Base-by-base conservation (phyloP, 2,797 vertebrate species). In the Microcaecilia unicolor region DNA sequence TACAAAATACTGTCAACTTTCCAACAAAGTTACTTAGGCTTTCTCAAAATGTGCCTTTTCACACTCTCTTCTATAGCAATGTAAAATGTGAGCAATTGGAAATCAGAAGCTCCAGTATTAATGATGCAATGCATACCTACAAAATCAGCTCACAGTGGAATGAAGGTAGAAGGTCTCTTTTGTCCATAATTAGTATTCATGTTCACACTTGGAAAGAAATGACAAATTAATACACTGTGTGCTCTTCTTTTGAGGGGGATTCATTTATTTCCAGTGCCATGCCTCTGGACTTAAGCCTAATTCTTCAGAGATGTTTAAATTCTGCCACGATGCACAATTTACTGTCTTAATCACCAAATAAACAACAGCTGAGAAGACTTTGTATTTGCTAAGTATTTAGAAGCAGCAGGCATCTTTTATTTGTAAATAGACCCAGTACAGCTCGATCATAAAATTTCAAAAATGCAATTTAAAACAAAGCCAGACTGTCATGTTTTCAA, bases 311-410 rank as follows among this genome's bases (percentile, higher is more conserved):
- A n/a, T n/a, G n/a, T n/a, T n/a, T n/a, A n/a, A n/a, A n/a, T n/a
- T n/a, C n/a, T n/a, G n/a, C n/a, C n/a, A n/a, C n/a, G n/a, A n/a
- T n/a, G n/a, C n/a, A n/a, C n/a, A n/a, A n/a, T n/a, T n/a, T n/a
- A n/a, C n/a, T n/a, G n/a, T n/a, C n/a, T 69, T 54, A 51, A 54
- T 63, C 54, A 56, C 41, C 37, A 54, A 56, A 41, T 49, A 51
- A 56, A 37, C 13, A 24, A 31, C 25, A 26, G 33, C 43, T 36
- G 28, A 29, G 18, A 40, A 26, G 4, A 51, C 54, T 62, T 54
- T 36, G 28, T 51, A 41, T 50, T 58, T 42, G 45, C 5, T n/a
- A 14, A 8, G 18, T 11, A 10, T 15, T 13, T 29, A 21, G 29
- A 10, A 14, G 3, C 13, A 10, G 18, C 29, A 21, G n/a, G n/a